Evolutionary conservation across 1,140 invertebrate species (phyloP), one percentile per base, ranked within the genome.

Genomic region (Leptoteleia sp.): DNA sequence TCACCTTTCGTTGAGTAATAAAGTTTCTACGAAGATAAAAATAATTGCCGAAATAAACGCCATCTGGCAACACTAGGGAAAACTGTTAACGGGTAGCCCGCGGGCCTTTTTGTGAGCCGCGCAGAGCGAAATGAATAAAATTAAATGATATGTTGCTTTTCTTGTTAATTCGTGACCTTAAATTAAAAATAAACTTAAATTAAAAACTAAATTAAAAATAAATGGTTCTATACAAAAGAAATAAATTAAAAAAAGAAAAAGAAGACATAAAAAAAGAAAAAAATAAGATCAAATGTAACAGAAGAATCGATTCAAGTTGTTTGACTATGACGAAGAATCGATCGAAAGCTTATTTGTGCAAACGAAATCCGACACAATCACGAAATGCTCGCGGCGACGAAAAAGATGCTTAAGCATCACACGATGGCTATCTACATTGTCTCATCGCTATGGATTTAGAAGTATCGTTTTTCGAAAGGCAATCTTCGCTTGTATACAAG

Each of bases 61-160:
- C 22, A 70, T 45, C 62, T 78, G 61, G 70, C 54, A 77, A 82
- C 72, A 81, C 16, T 80, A 37, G 68, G 19, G 37, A 55, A 71
- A 78, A 76, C 33, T 65, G 75, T 73, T 79, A 82, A 82, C 62
- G 64, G 72, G 61, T 78, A 85, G 83, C 78, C 79, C 78, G 81
- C 73, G 70, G 71, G 79, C 70, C 31, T 17, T 59, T 81, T 42
- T 68, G 12, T 38, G 6, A 33, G 54, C 62, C 79, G 19, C 70
- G 42, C 73, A 64, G 55, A 68, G 80, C 54, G 31, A 88, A 87
- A 83, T 85, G 82, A 87, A 88, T 86, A 85, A 86, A 87, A 88
- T 86, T 85, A 88, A 88, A 86, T 88, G 87, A 88, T 88, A 88
- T 88, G 87, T 88, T 84, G 85, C 82, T 87, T 88, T 84, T 87